Evolutionary conservation across 1,140 invertebrate genomes (phyloP), one percentile per base, ranked within the genome.

Genomic region (Argopecten irradians): DNA sequence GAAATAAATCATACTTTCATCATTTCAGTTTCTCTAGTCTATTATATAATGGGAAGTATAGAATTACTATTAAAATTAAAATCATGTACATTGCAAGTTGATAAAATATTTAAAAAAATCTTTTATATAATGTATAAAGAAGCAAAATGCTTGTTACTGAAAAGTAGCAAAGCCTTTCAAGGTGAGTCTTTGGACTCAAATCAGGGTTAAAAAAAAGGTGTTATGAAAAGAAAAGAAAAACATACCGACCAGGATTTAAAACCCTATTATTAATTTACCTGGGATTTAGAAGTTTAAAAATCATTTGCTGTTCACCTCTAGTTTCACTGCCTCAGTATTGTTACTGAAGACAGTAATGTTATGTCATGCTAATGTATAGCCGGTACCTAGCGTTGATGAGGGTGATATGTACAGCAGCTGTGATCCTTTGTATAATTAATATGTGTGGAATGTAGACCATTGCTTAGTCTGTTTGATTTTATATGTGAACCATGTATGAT

Each of bases 351-450:
- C 43, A 46, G 22, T 16, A 46, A 71, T 71, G 55, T 71, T 16
- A 71, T 16, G 7, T 71, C 55, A 5, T 71, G 28, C 22, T 46
- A 46, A 46, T 46, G n/a, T 71, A 16, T 71, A 28, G 28, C 55
- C n/a, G 55, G n/a, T 71, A 71, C 22, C 22, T n/a, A 71, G 55
- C n/a, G n/a, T 71, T 71, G 55, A 71, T 71, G 5, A 71, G n/a
- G 55, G 55, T 71, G 55, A 71, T 71, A 71, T 46, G 43, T 46
- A 71, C 55, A 71, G 36, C 36, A 39, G 55, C 55, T 71, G 55
- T 71, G 55, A 71, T 71, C 55, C 55, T 71, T n/a, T n/a, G n/a
- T n/a, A n/a, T n/a, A n/a, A 71, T 46, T 16, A 16, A n/a, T n/a
- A 22, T 71, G 22, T 46, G 43, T 46, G 14, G 43, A 71, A 28